Evolutionary conservation across 2,113 vertebrate species (phyloP).

Genomic region (Ciconia maguari): DNA sequence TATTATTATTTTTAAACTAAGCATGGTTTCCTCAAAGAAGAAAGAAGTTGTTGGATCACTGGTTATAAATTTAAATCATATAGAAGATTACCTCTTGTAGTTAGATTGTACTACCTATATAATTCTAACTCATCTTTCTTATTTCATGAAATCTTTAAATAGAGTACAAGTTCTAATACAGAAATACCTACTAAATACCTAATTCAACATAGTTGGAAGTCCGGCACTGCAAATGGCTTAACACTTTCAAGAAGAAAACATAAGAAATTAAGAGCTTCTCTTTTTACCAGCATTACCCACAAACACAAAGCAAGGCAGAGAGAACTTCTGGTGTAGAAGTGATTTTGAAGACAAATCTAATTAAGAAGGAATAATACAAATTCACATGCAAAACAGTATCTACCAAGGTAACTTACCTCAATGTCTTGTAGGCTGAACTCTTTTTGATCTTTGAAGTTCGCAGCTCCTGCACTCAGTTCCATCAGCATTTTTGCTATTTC

Average conservation of each 20-base stretch:
- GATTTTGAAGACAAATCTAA: neutral
- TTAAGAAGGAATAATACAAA: neutral
- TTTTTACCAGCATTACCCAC: neutral
- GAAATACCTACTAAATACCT: neutral
- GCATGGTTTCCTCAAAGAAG: neutral
- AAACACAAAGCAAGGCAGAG: neutral
- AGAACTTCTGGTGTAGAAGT: neutral
- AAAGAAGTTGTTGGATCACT: neutral
- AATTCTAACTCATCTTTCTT: neutral
- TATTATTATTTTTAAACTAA: neutral
- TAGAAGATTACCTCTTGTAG: neutral
- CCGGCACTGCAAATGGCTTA: neutral
- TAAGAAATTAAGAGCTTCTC: neutral
- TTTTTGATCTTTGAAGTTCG: conserved; percentile 97
- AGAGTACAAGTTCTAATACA: neutral
- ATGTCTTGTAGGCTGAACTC: conserved; percentile 98
- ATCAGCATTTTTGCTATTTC: conserved; percentile 99
- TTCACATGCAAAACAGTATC: neutral
- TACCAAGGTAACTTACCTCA: conserved; percentile 79
- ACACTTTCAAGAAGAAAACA: neutral
- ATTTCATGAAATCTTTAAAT: neutral
- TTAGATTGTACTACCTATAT: too few species aligned
- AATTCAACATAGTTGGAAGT: neutral
- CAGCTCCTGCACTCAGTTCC: conserved; percentile 95
- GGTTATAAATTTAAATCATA: neutral